Evolutionary conservation across 2,888 invertebrate species (phyloP).

Genomic region (Spilosoma lubricipeda): DNA sequence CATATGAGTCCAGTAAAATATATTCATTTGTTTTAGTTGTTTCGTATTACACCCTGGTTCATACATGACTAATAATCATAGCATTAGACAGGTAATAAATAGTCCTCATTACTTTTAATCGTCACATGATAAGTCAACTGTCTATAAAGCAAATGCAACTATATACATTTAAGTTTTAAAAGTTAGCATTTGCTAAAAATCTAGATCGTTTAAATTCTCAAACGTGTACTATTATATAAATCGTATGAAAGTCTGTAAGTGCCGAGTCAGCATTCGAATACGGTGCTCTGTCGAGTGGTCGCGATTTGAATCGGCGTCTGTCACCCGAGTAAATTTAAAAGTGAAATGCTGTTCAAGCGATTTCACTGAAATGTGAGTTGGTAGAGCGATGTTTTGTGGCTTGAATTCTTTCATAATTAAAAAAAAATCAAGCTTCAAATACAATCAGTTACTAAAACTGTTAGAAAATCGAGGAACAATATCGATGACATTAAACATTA

Average conservation of each 20-base stretch:
- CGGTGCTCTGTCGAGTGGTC: conserved; percentile 23
- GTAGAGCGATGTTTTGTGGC: neutral
- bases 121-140: too few relatives aligned
- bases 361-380: conserved; percentile 24
- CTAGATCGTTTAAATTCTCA: conserved; percentile 1
- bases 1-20: too few relatives aligned
- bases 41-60: too few relatives aligned
- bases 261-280: conserved; percentile 30
- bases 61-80: too few relatives aligned
- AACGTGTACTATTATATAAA: conserved; percentile 25
- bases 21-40: too few relatives aligned
- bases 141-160: neutral
- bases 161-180: neutral
- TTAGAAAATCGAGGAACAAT: neutral
- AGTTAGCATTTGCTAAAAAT: conserved; percentile 10
- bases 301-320: conserved; percentile 31
- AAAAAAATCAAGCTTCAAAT: neutral
- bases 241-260: conserved; percentile 24
- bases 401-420: neutral
- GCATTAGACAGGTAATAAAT: neutral
- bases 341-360: conserved; percentile 29
- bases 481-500: neutral
- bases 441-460: neutral
- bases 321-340: conserved; percentile 40
- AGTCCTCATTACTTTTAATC: too few relatives aligned